Percentiles rank a stretch among this genome's conserved stretches.
phyloP scores from a whole-genome alignment of 92 coral and sea anemone species.

The Epizoanthus rinbou region DNA sequence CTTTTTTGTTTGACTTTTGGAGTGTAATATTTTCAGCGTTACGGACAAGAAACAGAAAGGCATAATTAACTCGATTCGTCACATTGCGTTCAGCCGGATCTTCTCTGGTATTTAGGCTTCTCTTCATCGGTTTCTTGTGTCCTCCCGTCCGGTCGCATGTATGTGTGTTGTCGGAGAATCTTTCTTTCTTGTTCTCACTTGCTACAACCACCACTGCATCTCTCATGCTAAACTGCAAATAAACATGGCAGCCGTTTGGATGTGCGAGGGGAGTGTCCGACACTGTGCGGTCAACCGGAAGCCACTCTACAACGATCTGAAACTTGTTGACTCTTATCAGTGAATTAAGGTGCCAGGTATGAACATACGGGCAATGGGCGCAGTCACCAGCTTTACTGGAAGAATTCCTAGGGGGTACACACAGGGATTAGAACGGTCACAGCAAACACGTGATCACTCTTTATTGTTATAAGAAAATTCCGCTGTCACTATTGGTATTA shows the following conservation, averaged over 20 bases:
- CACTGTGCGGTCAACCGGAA: conserved; percentile 34
- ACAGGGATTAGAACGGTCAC: too few relatives aligned
- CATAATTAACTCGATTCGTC: background rate
- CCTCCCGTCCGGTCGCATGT: background rate
- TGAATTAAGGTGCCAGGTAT: conserved; percentile 60
- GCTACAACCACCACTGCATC: conserved; percentile 38
- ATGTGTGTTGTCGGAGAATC: conserved; percentile 3
- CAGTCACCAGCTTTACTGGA: background rate
- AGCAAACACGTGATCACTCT: too few relatives aligned
- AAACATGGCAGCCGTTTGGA: conserved; percentile 41
- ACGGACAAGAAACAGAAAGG: conserved; percentile 11
- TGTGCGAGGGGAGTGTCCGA: conserved; percentile 17
- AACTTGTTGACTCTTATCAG: conserved; percentile 63
- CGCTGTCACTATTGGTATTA: too few relatives aligned
- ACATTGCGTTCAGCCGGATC: background rate
- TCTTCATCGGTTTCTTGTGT: background rate
- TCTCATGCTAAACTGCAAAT: conserved; percentile 60
- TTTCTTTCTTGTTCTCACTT: background rate
- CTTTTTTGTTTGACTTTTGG: conserved; percentile 22
- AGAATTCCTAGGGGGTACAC: background rate
- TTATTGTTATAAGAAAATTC: too few relatives aligned
- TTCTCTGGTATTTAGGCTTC: background rate
- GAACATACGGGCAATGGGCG: conserved; percentile 41
- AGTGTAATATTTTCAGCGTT: conserved; percentile 14
- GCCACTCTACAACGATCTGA: conserved; percentile 61